Percentiles rank a stretch among this genome's conserved stretches.
These are phyloP conservation scores for Ranitomeya variabilis DNA, from an alignment of 2,113 vertebrate genomes.

Conservation along the genomic window DNA sequence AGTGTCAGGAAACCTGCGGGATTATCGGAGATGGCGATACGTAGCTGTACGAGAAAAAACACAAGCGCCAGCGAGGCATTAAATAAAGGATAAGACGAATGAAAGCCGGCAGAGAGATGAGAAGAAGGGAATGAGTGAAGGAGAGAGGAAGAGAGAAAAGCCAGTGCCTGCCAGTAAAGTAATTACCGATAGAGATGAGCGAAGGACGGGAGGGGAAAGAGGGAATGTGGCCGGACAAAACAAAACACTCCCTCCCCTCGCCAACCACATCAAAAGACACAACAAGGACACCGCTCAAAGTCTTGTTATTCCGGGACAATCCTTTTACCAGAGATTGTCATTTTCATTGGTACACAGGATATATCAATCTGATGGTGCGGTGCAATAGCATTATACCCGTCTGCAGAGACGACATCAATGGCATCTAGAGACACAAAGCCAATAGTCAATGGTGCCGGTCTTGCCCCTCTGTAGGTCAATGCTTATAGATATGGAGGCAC, in stretches of 20 bases:
- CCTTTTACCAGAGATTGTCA: conserved; percentile 20
- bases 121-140: conserved; percentile 1
- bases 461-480: neutral
- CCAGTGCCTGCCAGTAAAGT: conserved; percentile 50
- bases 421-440: neutral
- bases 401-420: neutral
- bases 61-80: neutral
- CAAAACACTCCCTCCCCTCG: neutral
- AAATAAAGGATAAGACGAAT: conserved; percentile 1
- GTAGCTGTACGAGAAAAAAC: neutral
- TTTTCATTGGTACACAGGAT: conserved; percentile 4
- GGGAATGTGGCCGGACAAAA: conserved; percentile 47
- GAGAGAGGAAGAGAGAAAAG: conserved; percentile 42
- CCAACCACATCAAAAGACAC: conserved; percentile 54
- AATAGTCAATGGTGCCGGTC: neutral
- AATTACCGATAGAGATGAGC: conserved; percentile 55
- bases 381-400: neutral
- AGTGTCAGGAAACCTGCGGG: neutral
- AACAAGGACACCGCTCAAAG: conserved; percentile 47
- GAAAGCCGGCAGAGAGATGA: conserved; percentile 12
- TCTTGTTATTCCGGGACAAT: conserved; percentile 50
- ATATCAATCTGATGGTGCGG: neutral
- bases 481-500: neutral
- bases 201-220: conserved; percentile 24
- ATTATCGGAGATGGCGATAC: neutral